A percentile compares a stretch with the other conserved stretches of the same genome.
phyloP scores from a whole-genome alignment of 2,113 vertebrate genomes.

The Hystrix cristata region DNA sequence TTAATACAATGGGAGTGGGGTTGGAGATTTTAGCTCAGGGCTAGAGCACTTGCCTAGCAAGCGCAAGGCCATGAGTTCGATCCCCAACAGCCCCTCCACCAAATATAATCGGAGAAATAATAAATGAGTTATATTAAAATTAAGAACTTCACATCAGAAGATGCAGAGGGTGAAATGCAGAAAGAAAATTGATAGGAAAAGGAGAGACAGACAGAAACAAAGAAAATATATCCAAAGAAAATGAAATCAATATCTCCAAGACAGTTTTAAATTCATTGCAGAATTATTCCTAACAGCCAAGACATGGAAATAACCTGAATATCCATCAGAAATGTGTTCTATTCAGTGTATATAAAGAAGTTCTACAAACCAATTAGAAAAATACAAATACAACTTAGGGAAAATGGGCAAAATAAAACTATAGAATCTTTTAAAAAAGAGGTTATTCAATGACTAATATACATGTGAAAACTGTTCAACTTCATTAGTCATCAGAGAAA shows the following conservation, averaged over 20 bases:
- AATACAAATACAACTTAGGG: background rate
- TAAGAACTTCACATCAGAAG: background rate
- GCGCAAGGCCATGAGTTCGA: too few species aligned
- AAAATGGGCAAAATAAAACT: background rate
- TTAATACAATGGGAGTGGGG: background rate
- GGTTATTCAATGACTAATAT: background rate
- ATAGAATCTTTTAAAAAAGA: background rate
- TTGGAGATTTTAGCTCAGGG: too few species aligned
- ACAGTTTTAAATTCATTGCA: background rate
- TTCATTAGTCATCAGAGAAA: background rate
- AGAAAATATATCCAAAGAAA: background rate
- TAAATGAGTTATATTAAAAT: background rate
- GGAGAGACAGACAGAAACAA: background rate
- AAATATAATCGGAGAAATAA: background rate
- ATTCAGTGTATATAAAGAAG: background rate
- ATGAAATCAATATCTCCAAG: background rate
- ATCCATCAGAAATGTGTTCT: background rate
- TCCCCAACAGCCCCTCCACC: too few species aligned
- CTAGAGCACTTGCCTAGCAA: too few species aligned
- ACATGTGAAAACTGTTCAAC: background rate
- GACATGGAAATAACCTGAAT: background rate
- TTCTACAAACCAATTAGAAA: background rate
- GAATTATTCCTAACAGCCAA: background rate
- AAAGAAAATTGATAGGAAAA: background rate
- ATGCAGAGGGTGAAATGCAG: background rate